These are phyloP conservation scores for Planiliza haematocheilus DNA, from an alignment of 2,113 vertebrate genomes.

Conservation along the genomic window DNA sequence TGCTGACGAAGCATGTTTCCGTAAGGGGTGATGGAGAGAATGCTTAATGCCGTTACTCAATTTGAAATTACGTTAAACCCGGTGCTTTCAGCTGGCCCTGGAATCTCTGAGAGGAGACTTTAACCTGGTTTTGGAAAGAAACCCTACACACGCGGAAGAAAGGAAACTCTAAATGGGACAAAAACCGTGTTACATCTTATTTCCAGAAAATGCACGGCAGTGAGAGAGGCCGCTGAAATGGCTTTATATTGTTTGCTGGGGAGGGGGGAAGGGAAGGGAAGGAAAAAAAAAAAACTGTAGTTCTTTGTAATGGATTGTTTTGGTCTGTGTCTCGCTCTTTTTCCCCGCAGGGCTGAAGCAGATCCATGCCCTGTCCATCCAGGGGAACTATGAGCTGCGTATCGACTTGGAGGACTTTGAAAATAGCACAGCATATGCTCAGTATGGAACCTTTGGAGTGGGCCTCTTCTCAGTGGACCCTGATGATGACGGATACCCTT, in stretches of 20 bases:
- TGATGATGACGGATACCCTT: conserved; percentile 94
- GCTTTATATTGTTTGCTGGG: conserved; percentile 53
- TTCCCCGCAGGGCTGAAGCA: conserved; percentile 87
- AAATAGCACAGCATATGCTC: conserved; percentile 93
- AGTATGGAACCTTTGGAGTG: conserved; percentile 91
- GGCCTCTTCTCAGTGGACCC: conserved; percentile 97
- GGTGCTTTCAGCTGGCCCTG: background rate
- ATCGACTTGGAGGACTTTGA: conserved; percentile 97
- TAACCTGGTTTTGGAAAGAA: conserved; percentile 53
- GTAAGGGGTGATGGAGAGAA: background rate
- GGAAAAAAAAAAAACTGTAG: conserved; percentile 17
- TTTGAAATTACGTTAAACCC: background rate
- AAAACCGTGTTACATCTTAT: conserved; percentile 56
- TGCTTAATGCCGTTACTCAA: background rate
- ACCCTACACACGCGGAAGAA: conserved; percentile 27
- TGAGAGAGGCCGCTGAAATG: conserved; percentile 44
- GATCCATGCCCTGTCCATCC: conserved; percentile 92
- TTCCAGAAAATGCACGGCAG: conserved; percentile 46
- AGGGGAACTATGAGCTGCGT: conserved; percentile 93
- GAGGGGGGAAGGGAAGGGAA: too few species aligned
- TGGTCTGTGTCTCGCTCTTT: conserved; percentile 34
- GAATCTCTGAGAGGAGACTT: conserved; percentile 26
- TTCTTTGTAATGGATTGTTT: conserved; percentile 59
- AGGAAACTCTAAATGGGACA: conserved; percentile 54
- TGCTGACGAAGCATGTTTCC: background rate